phyloP scores from a whole-genome alignment of 2,113 vertebrate species.

The Alces alces region DNA sequence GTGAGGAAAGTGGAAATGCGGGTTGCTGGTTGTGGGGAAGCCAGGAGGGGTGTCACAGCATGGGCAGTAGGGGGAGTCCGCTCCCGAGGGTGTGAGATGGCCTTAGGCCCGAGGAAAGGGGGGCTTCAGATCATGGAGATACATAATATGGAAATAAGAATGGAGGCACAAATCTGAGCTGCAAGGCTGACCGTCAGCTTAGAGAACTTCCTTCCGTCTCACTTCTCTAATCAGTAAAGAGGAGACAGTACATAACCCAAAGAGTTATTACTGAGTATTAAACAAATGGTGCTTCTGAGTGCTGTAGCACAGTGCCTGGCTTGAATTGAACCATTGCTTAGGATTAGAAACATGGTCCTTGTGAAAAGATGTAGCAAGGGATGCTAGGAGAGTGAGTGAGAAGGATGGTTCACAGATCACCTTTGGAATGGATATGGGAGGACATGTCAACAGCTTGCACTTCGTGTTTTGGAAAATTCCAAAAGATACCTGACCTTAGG shows the following conservation, averaged over 20 bases:
- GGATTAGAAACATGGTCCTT: background rate
- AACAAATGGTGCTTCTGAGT: background rate
- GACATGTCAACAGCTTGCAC: background rate
- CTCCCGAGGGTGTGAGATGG: background rate
- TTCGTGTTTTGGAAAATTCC: background rate
- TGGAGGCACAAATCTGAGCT: background rate
- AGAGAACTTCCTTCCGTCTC: background rate
- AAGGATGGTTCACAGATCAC: background rate
- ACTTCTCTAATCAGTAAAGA: background rate
- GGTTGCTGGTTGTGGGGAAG: background rate
- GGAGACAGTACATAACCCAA: background rate
- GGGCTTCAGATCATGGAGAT: background rate
- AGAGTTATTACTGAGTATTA: background rate
- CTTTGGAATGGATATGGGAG: background rate
- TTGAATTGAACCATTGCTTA: background rate
- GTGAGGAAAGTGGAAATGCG: background rate
- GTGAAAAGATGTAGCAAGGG: background rate
- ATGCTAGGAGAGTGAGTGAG: background rate
- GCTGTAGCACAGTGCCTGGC: background rate
- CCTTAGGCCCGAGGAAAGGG: background rate
- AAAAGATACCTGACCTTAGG: background rate
- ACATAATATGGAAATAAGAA: background rate
- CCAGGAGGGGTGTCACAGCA: background rate
- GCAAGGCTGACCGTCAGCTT: background rate
- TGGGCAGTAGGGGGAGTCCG: background rate